Evolutionary conservation across 92 coral and sea anemone species (phyloP), one percentile per base, ranked within the genome.

Genomic region (Blastomussa wellsi): DNA sequence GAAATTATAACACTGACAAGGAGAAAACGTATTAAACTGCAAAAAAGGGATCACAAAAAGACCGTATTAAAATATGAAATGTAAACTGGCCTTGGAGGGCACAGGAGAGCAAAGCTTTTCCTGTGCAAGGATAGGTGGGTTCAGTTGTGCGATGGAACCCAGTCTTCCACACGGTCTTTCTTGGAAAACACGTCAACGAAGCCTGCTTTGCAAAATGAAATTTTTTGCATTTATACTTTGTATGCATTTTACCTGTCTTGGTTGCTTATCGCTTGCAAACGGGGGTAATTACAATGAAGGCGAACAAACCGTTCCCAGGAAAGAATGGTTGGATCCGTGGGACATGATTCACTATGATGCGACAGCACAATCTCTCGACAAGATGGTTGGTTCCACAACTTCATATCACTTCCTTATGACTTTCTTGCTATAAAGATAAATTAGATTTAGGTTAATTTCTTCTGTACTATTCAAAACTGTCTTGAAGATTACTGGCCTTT

Each of bases 251-350:
- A 6, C 69, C 71, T 38, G n/a, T 71, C n/a, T 79, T 70, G 66
- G 28, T 36, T 2, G 26, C 16, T 5, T 42, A 10, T 16, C 62
- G 24, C 10, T 74, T 22, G 74, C 47, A 41, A 33, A 38, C 17
- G 80, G 42, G 41, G 49, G 47, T 12, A 70, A 70, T 16, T 22
- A 82, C 69, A 66, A 36, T 36, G 89, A 35, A 68, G 82, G 36
- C 57, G 76, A 53, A 2, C 32, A 37, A 47, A 69, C 83, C 14
- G 71, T 39, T 72, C 60, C 84, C 24, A 51, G 38, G 14, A 82
- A 90, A 1, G 84, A 88, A 13, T 95, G 98, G 98, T 36, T 92
- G 48, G 94, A 95, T 48, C 98, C 98, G 0, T 90, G 89, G 37
- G 90, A 95, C 47, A 94, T 95, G 98, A 80, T 88, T 55, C 67